Conservation (phyloP, 2,113 vertebrate genomes). For the Sphyrna mokarran region DNA sequence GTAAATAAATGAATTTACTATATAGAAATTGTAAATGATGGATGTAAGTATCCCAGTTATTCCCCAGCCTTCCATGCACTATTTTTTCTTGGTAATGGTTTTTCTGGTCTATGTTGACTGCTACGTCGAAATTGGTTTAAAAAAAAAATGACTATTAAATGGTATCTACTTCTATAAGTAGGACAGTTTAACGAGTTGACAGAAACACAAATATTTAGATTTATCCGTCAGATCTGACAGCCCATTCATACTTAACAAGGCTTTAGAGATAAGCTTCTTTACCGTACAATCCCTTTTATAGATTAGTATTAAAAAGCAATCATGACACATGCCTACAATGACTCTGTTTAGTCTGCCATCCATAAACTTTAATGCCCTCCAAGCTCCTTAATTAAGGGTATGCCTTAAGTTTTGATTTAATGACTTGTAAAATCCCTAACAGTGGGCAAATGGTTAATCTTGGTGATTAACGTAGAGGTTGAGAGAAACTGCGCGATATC, state of each 20-base stretch:
- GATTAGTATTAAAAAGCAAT: conserved; percentile 31
- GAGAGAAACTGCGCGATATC: background rate
- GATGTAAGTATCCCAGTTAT: background rate
- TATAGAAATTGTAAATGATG: background rate
- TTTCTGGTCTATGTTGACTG: background rate
- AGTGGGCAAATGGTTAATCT: background rate
- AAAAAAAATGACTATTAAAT: background rate
- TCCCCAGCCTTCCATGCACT: background rate
- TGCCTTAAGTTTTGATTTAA: conserved; percentile 16
- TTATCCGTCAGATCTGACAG: conserved; percentile 23
- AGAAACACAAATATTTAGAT: conserved; percentile 14
- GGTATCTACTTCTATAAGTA: background rate
- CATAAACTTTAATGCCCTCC: conserved; percentile 21
- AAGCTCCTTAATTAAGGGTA: conserved; percentile 14
- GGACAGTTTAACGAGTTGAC: background rate
- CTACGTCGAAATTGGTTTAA: background rate
- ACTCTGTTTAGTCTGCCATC: conserved; percentile 8
- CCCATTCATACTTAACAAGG: conserved; percentile 22
- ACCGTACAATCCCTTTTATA: conserved; percentile 24
- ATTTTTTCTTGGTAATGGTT: background rate
- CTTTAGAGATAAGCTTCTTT: conserved; percentile 27
- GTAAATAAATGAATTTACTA: background rate
- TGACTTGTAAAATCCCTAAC: conserved; percentile 12
- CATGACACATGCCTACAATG: conserved; percentile 17
- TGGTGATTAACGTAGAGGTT: background rate